Base-by-base conservation (phyloP, 2,113 vertebrate species). In the Centropus unirufus region DNA sequence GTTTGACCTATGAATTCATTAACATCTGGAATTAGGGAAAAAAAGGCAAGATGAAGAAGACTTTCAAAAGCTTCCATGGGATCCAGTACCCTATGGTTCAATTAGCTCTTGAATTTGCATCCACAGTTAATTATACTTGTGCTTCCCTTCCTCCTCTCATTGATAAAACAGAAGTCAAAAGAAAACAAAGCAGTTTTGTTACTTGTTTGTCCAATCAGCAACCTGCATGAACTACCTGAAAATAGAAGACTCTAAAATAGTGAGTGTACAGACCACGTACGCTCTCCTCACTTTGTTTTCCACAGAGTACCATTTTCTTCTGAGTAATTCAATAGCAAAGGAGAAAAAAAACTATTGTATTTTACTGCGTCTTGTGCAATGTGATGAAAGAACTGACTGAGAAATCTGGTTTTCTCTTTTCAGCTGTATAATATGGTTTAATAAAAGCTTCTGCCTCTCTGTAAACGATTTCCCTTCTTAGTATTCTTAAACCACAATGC, bases 391-490 rank as follows among this genome's bases (percentile, higher is more conserved):
- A 85, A 93, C 46, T 62, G 59, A 83, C 63, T 88, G 68, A 80
- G 82, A 92, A 93, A 90, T 36, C 86, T 94, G 92, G 92, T 68
- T 85, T 83, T 83, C 55, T 74, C 46, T 95, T 95, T 95, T 89
- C 76, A 74, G 44, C 39, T 63, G 47, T 55, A 74, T 74, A 88
- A 67, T 89, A 77, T 83, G 59, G 67, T 77, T 79, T 92, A 90
- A 89, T 96, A 95, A 92, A 95, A 90, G 34, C 42, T 89, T 81
- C 68, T 59, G 46, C 40, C 52, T 94, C 82, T 76, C 70, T 69
- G 23, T 66, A 70, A 6, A 46, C 47, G 18, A 78, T 83, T 96
- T 67, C 32, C 34, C 55, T 74, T 76, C 70, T 88, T 70, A 62
- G 42, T 58, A 74, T 47, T 90, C 26, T 81, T 86, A 94, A 77